A percentile compares a stretch with the other conserved stretches of the same genome.
phyloP scores from a whole-genome alignment of 2,113 vertebrate species.

The Columba livia region DNA sequence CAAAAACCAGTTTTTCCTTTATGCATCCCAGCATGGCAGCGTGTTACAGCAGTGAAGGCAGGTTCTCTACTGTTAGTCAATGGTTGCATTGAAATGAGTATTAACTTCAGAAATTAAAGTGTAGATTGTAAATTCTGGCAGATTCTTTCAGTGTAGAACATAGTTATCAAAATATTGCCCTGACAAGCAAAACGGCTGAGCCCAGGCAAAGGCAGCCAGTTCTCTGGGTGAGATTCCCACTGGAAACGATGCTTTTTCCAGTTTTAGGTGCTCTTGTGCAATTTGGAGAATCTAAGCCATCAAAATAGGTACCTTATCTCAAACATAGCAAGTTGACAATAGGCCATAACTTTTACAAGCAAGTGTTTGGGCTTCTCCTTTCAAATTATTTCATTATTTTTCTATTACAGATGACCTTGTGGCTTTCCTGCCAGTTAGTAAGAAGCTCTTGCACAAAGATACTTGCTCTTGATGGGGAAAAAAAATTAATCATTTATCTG shows the following conservation, averaged over 20 bases:
- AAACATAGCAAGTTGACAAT: neutral
- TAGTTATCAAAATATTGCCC: neutral
- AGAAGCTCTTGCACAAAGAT: neutral
- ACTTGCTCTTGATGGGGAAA: neutral
- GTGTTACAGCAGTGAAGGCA: neutral
- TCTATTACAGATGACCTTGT: neutral
- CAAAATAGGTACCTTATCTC: neutral
- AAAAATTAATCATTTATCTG: neutral
- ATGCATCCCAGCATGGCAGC: neutral
- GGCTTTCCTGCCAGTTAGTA: neutral
- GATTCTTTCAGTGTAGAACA: neutral
- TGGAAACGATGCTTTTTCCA: neutral
- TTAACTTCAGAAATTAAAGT: neutral
- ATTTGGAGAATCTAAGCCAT: neutral
- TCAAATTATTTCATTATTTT: neutral
- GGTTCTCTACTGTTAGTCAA: neutral
- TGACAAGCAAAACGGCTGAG: neutral
- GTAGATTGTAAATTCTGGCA: neutral
- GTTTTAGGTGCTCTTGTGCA: neutral
- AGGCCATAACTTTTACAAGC: neutral
- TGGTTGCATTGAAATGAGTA: neutral
- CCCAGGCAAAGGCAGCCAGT: neutral
- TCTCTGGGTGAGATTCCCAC: neutral
- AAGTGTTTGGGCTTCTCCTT: conserved; percentile 1
- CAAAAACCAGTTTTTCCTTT: neutral